Evolutionary conservation across 2,888 invertebrate genomes (phyloP).

Genomic region (Pristionchus exspectatus): DNA sequence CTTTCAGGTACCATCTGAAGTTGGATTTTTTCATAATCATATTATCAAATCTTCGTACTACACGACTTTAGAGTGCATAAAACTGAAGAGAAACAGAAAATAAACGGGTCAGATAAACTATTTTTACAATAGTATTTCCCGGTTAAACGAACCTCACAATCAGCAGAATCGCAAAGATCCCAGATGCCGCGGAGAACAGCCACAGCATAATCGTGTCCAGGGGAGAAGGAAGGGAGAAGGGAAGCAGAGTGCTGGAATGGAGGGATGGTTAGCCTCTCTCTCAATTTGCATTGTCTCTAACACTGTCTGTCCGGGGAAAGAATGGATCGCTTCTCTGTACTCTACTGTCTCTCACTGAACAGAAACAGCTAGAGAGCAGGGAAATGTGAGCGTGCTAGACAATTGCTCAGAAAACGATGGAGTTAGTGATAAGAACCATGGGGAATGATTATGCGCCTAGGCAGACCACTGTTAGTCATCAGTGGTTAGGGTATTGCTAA

Average conservation of each 20-base stretch:
- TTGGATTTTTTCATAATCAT: neutral
- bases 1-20: conserved; percentile 31
- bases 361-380: no score
- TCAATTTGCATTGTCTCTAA: neutral
- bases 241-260: conserved; percentile 11
- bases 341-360: no score
- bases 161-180: neutral
- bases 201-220: neutral
- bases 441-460: conserved; percentile 13
- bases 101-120: no score
- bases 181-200: neutral
- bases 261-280: neutral
- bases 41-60: no score
- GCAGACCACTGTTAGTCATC: neutral
- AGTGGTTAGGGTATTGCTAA: neutral
- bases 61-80: no score
- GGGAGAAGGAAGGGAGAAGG: neutral
- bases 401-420: neutral
- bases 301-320: no score
- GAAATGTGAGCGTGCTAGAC: neutral
- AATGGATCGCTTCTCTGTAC: no score
- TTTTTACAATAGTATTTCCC: no score
- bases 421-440: neutral
- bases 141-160: neutral
- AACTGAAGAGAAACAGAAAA: no score